Conservation (phyloP, 2,797 vertebrate genomes). For the Anniella stebbinsi region DNA sequence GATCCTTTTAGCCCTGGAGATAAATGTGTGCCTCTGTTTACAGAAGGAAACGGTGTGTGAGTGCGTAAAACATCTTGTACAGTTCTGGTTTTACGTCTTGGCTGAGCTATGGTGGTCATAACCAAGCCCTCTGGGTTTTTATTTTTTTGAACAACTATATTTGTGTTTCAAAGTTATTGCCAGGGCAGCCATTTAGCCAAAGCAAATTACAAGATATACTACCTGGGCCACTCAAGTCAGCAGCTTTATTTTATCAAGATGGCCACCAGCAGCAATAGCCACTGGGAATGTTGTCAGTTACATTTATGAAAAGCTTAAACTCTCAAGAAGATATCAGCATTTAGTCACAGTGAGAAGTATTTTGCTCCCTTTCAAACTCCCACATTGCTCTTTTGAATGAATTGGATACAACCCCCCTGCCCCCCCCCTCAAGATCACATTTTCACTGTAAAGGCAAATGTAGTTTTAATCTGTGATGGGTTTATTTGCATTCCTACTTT, state of each 20-base stretch:
- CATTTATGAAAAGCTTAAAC: neutral
- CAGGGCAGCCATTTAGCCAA: neutral
- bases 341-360: neutral
- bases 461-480: conserved; percentile 36
- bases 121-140: neutral
- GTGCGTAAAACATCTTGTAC: neutral
- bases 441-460: neutral
- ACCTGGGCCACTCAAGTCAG: neutral
- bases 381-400: neutral
- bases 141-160: neutral
- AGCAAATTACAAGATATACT: neutral
- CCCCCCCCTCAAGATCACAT: conserved; percentile 11
- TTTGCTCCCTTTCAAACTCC: conserved; percentile 16
- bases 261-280: conserved; percentile 9
- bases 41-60: neutral
- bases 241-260: conserved; percentile 2
- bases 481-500: conserved; percentile 37
- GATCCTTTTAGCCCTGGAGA: neutral
- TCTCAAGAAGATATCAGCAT: neutral
- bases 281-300: neutral
- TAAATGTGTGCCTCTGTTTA: neutral
- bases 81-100: neutral
- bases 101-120: conserved; percentile 22
- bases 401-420: conserved; percentile 4
- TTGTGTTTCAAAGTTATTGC: neutral